Conservation (phyloP, 1,140 invertebrate genomes). For the Mylabris phalerata region DNA sequence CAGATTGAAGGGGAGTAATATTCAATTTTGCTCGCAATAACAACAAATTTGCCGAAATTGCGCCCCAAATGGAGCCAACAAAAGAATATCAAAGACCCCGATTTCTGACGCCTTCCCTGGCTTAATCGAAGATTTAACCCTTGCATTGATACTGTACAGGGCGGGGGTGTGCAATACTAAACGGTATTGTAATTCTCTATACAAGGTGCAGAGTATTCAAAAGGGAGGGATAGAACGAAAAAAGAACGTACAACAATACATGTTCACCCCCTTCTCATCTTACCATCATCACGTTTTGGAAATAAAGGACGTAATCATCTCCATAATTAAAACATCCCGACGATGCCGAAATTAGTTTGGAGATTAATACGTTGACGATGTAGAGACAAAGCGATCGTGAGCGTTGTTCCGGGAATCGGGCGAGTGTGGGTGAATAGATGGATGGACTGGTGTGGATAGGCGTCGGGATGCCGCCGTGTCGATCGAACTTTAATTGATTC, state of each 20-base stretch:
- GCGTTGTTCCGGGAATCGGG: background rate
- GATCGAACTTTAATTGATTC: conserved; percentile 16
- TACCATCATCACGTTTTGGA: background rate
- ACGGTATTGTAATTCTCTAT: conserved; percentile 11
- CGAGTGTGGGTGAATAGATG: conserved; percentile 4
- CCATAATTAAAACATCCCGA: conserved; percentile 11
- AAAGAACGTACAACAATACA: conserved; percentile 4
- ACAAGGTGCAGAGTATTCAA: conserved; percentile 1
- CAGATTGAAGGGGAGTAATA: too few relatives aligned
- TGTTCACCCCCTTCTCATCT: background rate
- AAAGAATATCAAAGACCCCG: background rate
- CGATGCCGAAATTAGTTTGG: conserved; percentile 12
- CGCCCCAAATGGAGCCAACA: too few relatives aligned
- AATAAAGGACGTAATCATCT: conserved; percentile 13
- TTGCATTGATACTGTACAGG: background rate
- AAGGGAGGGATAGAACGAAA: too few relatives aligned
- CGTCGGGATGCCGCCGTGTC: too few relatives aligned
- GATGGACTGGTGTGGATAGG: conserved; percentile 5
- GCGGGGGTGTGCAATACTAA: conserved; percentile 7
- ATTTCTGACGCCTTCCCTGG: conserved; percentile 11
- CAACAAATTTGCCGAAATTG: too few relatives aligned
- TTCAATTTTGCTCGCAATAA: too few relatives aligned
- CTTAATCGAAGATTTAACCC: conserved; percentile 16
- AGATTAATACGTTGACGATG: background rate
- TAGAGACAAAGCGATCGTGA: too few relatives aligned